Evolutionary conservation across 23 tunicate species (phyloP), one percentile per base, ranked within the genome.

Genomic region (Aplidium turbinatum): DNA sequence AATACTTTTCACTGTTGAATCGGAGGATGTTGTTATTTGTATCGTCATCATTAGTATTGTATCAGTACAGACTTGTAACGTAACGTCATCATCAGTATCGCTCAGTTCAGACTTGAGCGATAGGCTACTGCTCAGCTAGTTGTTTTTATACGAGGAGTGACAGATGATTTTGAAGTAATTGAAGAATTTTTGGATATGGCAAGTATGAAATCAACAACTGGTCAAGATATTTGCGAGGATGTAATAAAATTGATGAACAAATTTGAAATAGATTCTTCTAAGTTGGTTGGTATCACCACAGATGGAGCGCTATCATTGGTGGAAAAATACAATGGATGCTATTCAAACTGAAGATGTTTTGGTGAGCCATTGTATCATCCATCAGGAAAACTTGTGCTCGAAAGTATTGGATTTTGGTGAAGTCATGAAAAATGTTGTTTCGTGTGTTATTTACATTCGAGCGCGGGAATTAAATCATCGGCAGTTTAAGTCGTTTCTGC

Each of bases 201-300:
- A 68, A 68, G 74, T 68, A 68, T 68, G 74, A 20, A 68, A 68
- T 68, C 74, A 68, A 68, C 74, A 68, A 38, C 74, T 68, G 76
- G 76, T 24, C 18, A 70, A 25, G 35, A 70, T 29, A 5, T 70
- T 3, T 24, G 19, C 46, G 38, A 70, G 58, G 35, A 70, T 26
- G 58, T 70, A 3, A 24, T 70, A 26, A 46, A 70, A 29, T 21
- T 70, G 35, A 46, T 58, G 28, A 26, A 70, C 22, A 70, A 47
- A 34, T 70, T 47, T 46, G 28, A 47, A 46, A 24, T 70, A 35
- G 76, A 70, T 47, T 58, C 76, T 21, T 24, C 25, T 3, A 70
- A 70, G 7, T 58, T 70, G 58, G 68, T 24, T 3, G 61, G 55
- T 2, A 20, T 38, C 31, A 32, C 69, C 18, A 65, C 55, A 18